Evolutionary conservation across 2,113 vertebrate species (phyloP).

Genomic region (Myotis yumanensis): DNA sequence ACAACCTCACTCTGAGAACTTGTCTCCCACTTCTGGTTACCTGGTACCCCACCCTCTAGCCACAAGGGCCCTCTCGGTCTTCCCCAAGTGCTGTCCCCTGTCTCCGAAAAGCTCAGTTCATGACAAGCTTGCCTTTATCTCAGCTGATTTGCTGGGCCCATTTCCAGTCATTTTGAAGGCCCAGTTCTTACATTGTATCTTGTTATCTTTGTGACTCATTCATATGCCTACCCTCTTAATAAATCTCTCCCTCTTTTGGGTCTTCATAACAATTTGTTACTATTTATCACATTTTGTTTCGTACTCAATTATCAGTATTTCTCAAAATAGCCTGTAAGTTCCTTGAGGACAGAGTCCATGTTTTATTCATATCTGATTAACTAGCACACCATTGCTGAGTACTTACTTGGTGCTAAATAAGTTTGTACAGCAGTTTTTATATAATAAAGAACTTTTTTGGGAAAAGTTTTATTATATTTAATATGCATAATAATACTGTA

Average conservation of each 20-base stretch:
- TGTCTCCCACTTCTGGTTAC: not conserved
- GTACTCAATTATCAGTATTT: conserved; percentile 2
- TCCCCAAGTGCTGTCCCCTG: not conserved
- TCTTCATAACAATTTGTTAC: not conserved
- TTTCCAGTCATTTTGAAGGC: not conserved
- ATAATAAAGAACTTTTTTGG: not conserved
- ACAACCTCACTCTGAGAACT: not conserved
- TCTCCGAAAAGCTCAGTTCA: not conserved
- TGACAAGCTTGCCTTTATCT: not conserved
- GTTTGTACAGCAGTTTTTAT: not conserved
- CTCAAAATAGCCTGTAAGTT: not conserved
- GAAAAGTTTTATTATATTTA: not conserved
- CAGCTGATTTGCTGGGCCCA: not conserved
- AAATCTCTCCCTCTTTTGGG: not conserved
- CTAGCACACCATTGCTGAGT: not conserved
- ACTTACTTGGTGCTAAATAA: conserved; percentile 2
- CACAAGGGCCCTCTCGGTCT: not conserved
- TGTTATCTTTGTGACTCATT: not conserved
- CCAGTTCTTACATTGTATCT: not conserved
- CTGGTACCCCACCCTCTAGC: not conserved
- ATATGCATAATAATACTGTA: not conserved
- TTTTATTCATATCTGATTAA: conserved; percentile 24
- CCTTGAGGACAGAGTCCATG: not conserved
- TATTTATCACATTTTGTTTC: not conserved
- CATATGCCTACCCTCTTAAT: not conserved